phyloP scores from a whole-genome alignment of 53 echinoderm and acorn worm genomes.

The Hippasteria phrygiana region DNA sequence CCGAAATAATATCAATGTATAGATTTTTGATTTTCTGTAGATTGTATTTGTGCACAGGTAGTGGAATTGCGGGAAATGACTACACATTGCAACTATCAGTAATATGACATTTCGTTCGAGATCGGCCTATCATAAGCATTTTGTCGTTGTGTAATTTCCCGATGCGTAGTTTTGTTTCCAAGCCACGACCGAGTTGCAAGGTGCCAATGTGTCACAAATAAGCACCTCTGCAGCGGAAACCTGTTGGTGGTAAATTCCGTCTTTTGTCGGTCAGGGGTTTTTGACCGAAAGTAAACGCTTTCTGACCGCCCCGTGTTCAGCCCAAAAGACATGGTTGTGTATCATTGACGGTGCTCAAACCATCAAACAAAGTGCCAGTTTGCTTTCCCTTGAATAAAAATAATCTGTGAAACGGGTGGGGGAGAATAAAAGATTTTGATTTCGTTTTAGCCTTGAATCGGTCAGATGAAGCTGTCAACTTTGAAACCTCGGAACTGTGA shows the following conservation, averaged over 20 bases:
- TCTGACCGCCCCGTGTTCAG: constrained; percentile 35
- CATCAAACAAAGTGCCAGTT: constrained; percentile 23
- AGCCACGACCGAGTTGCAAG: neutral
- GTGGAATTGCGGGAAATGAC: too few species aligned
- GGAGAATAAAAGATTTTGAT: neutral
- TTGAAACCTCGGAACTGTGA: constrained; percentile 8
- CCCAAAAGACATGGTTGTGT: constrained; percentile 31
- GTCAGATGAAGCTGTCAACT: constrained; percentile 29
- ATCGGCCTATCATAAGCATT: too few species aligned
- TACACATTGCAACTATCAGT: too few species aligned
- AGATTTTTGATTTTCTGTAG: too few species aligned
- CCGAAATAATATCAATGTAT: too few species aligned
- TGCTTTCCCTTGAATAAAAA: neutral
- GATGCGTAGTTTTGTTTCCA: too few species aligned
- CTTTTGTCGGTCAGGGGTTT: constrained; percentile 10
- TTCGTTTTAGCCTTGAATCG: constrained; percentile 11
- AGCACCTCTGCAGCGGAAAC: neutral
- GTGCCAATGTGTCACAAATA: neutral
- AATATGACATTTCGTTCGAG: too few species aligned
- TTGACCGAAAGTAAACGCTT: constrained; percentile 48
- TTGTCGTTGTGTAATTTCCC: too few species aligned
- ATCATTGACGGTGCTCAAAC: constrained; percentile 44
- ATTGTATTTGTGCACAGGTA: too few species aligned
- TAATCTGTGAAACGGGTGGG: constrained; percentile 12
- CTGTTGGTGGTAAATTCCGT: neutral